phyloP scores from a whole-genome alignment of 2,113 vertebrate species.

The Ardeotis arabs region DNA sequence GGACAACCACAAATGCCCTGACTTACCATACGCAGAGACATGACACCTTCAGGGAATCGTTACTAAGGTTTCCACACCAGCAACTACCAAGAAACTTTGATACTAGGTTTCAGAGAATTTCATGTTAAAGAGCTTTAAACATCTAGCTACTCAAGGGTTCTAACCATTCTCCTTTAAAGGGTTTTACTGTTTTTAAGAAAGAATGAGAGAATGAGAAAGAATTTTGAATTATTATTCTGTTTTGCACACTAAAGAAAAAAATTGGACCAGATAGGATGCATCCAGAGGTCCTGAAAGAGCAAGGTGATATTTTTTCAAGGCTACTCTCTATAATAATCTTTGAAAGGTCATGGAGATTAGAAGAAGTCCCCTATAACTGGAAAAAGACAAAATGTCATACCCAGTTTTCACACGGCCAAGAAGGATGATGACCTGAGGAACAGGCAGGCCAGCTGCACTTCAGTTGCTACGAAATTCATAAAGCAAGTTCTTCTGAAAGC shows the following conservation, averaged over 20 bases:
- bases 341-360: background rate
- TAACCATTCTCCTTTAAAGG: background rate
- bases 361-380: background rate
- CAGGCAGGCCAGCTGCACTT: background rate
- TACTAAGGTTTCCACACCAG: background rate
- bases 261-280: background rate
- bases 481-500: background rate
- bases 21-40: background rate
- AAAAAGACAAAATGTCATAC: background rate
- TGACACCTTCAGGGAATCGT: background rate
- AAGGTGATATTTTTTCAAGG: background rate
- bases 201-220: background rate
- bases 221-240: background rate
- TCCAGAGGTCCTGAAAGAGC: background rate
- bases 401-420: background rate
- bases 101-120: background rate
- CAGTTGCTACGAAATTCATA: background rate
- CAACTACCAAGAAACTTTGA: background rate
- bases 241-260: background rate
- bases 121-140: background rate
- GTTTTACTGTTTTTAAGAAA: background rate
- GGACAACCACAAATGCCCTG: background rate
- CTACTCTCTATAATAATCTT: background rate
- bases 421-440: background rate
- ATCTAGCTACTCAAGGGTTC: background rate